Conservation (phyloP, 35 echinoderm and acorn worm species). For the Ophioderma brevispina region DNA sequence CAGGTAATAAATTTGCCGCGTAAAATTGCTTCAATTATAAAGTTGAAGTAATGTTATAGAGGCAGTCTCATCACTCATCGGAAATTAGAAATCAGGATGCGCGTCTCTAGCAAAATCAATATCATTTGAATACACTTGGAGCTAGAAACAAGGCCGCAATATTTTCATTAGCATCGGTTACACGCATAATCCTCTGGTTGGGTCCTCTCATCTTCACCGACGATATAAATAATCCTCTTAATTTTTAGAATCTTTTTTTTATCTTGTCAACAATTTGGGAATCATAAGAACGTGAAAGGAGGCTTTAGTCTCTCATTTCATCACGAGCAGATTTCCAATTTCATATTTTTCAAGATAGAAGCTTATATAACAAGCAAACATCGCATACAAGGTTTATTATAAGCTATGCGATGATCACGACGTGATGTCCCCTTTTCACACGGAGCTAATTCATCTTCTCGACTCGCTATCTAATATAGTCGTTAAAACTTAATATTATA, state of each 20-base stretch:
- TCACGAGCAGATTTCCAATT: background rate
- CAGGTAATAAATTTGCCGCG: too few species aligned
- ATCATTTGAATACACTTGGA: too few species aligned
- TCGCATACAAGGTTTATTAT: background rate
- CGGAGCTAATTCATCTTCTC: too few species aligned
- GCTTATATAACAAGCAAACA: background rate
- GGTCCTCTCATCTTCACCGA: background rate
- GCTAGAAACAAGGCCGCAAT: background rate
- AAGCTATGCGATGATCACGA: background rate
- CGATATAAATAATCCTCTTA: background rate
- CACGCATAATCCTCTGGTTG: background rate
- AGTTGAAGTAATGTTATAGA: too few species aligned
- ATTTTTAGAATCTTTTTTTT: background rate
- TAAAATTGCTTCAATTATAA: too few species aligned
- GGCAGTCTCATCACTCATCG: too few species aligned
- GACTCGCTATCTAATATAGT: too few species aligned
- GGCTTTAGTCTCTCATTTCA: background rate
- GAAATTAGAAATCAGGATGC: too few species aligned
- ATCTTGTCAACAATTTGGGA: constrained; percentile 1
- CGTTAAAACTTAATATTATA: too few species aligned
- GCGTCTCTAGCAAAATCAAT: too few species aligned
- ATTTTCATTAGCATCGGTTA: constrained; percentile 1
- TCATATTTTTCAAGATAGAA: background rate
- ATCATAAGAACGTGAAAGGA: background rate
- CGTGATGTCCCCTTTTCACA: too few species aligned